These are phyloP conservation scores for Halictus rubicundus DNA, from an alignment of 1,140 invertebrate species.

Conservation along the genomic window DNA sequence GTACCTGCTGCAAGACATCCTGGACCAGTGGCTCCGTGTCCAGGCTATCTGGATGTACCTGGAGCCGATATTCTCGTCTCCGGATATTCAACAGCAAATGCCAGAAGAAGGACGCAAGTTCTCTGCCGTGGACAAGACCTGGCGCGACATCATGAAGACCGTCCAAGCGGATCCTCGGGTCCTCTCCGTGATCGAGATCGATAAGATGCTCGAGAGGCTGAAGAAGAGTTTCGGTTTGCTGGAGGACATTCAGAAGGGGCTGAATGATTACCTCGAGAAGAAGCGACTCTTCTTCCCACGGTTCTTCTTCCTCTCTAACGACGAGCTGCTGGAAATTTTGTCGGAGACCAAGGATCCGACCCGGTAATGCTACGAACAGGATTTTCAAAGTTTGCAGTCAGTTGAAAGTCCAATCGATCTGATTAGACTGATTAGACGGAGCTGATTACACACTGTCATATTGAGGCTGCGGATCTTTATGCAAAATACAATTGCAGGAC, in stretches of 20 bases:
- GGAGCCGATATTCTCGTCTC: constrained; percentile 97
- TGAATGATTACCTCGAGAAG: constrained; percentile 98
- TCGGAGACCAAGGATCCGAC: constrained; percentile 98
- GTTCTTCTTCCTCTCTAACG: constrained; percentile 99
- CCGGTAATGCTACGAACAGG: constrained; percentile 80
- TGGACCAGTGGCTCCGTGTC: constrained; percentile 97
- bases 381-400: too few species aligned
- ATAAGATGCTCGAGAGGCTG: constrained; percentile 95
- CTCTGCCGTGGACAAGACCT: constrained; percentile 94
- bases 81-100: constrained; percentile 97
- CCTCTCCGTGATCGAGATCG: constrained; percentile 91
- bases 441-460: too few species aligned
- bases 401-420: too few species aligned
- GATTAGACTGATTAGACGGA: too few species aligned
- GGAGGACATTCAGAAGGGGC: constrained; percentile 94
- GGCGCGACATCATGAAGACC: constrained; percentile 97
- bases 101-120: constrained; percentile 92
- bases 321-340: constrained; percentile 97
- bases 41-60: constrained; percentile 98
- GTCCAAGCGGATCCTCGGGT: constrained; percentile 89
- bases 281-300: constrained; percentile 96
- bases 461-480: too few species aligned
- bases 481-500: too few species aligned
- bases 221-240: constrained; percentile 92
- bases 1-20: constrained; percentile 90